Evolutionary conservation across 2,888 invertebrate genomes (phyloP), one percentile per base, ranked within the genome.

Genomic region (Acleris emargana): DNA sequence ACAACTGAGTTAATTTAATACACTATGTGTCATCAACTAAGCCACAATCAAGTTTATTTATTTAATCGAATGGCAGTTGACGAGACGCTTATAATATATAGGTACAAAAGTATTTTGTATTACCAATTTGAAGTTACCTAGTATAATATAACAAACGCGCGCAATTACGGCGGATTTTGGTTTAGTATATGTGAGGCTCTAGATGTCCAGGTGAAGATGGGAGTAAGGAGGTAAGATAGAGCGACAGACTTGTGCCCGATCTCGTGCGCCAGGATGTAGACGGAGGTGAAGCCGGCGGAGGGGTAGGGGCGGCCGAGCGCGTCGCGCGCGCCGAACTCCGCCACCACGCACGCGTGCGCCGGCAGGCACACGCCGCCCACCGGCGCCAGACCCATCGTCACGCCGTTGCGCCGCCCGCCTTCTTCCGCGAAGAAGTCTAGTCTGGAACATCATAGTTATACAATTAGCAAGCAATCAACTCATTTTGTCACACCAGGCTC

Each of bases 361-460:
- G 94, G 93, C 71, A 95, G 88, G 80, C 96, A 97, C 60, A 96
- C 95, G 25, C 96, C 96, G 28, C 95, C 95, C 57, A 96, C 96
- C 0, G 96, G 95, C n/a, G 96, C 96, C 71, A 96, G 86, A 57
- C 97, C 97, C 96, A 97, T 96, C 9, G 97, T 97, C 43, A 95
- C 95, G 0, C 94, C 94, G 81, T 94, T 96, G 73, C 94, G 95
- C 50, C 90, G 90, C 0, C 96, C 96, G 68, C 95, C 95, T 76
- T 96, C 95, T 60, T 94, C 93, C 0, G 95, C 94, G 82, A 94
- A 96, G 82, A 97, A 96, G 83, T 97, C 96, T 74, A 96, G 79
- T 5, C 95, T 95, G 86, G 5, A 87, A 86, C 22, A 32, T 13
- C 11, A 32, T 9, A 32, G 11, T 32, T 32, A 28, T 28, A 28